Base-by-base conservation (phyloP, 2,113 vertebrate species). In the Ovibos moschatus region DNA sequence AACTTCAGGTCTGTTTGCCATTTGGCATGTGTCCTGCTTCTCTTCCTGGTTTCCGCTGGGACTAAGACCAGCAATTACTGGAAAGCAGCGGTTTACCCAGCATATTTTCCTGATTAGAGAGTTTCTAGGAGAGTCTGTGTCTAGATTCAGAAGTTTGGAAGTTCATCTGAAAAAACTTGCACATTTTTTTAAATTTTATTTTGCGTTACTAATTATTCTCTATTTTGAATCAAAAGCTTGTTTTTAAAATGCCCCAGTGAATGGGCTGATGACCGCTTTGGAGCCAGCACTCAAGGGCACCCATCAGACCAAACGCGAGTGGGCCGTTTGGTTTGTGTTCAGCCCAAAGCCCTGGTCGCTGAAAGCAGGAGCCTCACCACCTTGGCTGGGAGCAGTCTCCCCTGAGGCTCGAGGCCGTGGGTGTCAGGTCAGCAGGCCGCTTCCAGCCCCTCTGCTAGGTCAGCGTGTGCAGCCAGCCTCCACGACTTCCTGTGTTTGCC, bases 51-150 rank as follows among this genome's bases (percentile, higher is more conserved):
- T 97, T 87, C 51, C 78, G 30, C 76, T 97, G 96, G 84, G 93
- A 92, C 53, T 74, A 40, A 43, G 91, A 95, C 83, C 93, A 97
- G 81, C 50, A 89, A 79, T 97, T 93, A 92, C 93, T 97, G 95
- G 96, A 95, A 97, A 90, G 62, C 95, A 40, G 86, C 62, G 57
- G 53, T 97, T 95, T 89, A 85, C 62, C 93, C 95, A 95, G 57
- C 98, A 97, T 97, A 91, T 55, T 96, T 98, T 97, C 91, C 94
- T 94, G 43, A 97, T 84, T 91, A 97, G 79, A 95, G n/a, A 89
- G 83, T 89, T 93, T 94, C 92, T 53, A 88, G 51, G n/a, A 92
- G 23, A 96, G 93, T 97, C 62, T 89, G 30, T 25, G 89, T 94
- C 71, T 33, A 36, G 76, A 78, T 92, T 91, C 62, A 95, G 82